Evolutionary conservation across 2,797 vertebrate species (phyloP), one percentile per base, ranked within the genome.

Genomic region (Pagetopsis macropterus): DNA sequence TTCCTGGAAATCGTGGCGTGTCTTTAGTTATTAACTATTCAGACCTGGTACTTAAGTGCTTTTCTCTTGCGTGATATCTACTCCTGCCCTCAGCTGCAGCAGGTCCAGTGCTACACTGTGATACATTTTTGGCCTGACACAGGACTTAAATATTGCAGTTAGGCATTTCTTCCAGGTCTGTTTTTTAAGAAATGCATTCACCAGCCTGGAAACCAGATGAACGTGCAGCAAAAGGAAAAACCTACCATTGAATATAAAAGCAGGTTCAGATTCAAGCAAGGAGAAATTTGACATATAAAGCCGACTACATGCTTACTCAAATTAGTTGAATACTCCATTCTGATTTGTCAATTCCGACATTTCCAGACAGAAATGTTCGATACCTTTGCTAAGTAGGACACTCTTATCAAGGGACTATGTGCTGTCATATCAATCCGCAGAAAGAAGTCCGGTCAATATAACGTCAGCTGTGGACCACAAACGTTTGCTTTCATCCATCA

Each of bases 91-190:
- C 33, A 83, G 75, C 65, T 71, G 71, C 51, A 65, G 44, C 56
- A 57, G 64, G 44, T 80, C 49, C 72, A 49, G 63, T 0, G 8
- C 52, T 57, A 12, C 43, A 68, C 60, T 65, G 51, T 77, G 78
- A 69, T 73, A 27, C 27, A 27, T 65, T 77, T 31, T 54, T 73
- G 71, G 58, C 21, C 43, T 79, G 55, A 76, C 62, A 72, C 59
- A 13, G 69, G 21, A 50, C 70, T 78, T 72, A 67, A 86, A 79
- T 79, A 73, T 70, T 77, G 46, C 69, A 67, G 54, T 65, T 33
- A 57, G 57, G 40, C 60, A 63, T 75, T 63, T 79, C 72, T 68
- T 74, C 52, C 70, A 50, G 37, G 63, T 56, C 58, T 54, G 2
- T 54, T 70, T 71, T 78, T 67, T 63, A 58, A 79, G 52, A 66